Conservation (phyloP, 2,888 invertebrate genomes). For the Parnassius smintheus region DNA sequence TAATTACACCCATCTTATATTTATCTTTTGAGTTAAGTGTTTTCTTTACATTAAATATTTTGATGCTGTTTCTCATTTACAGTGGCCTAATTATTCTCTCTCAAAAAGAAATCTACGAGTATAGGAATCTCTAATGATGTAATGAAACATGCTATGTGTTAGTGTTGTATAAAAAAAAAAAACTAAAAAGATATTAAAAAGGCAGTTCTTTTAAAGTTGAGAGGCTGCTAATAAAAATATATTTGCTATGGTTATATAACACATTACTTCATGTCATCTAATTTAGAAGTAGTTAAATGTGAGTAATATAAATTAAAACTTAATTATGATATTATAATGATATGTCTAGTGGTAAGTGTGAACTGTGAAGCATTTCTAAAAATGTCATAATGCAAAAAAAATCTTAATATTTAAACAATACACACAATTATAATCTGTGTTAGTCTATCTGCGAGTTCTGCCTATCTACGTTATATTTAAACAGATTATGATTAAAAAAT, state of each 20-base stretch:
- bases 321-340: background rate
- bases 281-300: conserved; percentile 9
- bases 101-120: no score
- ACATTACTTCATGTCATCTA: conserved; percentile 4
- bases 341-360: conserved; percentile 1
- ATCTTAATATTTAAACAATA: no score
- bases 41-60: no score
- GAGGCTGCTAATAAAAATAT: conserved; percentile 1
- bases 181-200: background rate
- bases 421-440: no score
- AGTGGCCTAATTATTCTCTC: no score
- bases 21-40: no score
- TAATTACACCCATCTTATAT: background rate
- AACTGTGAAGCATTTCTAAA: background rate
- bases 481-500: no score
- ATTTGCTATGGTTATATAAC: background rate
- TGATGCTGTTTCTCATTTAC: no score
- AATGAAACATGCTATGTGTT: background rate
- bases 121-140: no score
- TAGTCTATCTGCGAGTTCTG: no score
- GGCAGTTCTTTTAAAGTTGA: background rate
- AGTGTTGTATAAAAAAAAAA: conserved; percentile 1
- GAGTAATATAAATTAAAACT: conserved; percentile 1
- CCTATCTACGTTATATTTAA: no score
- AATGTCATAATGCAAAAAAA: no score